phyloP scores from a whole-genome alignment of 2,113 vertebrate genomes.

The Poecile atricapillus region DNA sequence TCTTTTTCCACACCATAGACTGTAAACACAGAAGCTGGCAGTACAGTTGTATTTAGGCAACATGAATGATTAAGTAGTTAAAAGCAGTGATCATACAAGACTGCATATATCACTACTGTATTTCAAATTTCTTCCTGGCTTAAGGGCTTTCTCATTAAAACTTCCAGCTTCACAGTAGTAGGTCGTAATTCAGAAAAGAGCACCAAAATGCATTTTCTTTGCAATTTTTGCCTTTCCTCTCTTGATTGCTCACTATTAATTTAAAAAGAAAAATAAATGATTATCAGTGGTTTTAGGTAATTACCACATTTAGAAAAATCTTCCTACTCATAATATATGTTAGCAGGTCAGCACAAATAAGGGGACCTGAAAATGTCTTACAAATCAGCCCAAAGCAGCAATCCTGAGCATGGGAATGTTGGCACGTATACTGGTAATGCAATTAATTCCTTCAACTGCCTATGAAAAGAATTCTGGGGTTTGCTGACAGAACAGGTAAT shows the following conservation, averaged over 20 bases:
- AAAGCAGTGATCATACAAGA: background rate
- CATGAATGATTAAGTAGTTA: slow-evolving; percentile 45
- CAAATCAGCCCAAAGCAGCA: background rate
- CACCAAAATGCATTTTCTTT: background rate
- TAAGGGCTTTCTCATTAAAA: background rate
- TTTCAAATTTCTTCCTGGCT: background rate
- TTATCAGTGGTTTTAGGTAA: background rate
- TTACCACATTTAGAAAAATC: background rate
- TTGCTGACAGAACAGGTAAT: background rate
- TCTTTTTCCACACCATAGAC: slow-evolving; percentile 44
- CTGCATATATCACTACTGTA: background rate
- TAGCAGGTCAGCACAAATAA: background rate
- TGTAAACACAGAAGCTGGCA: slow-evolving; percentile 53
- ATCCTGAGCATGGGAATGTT: background rate
- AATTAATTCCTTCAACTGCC: background rate
- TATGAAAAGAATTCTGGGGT: background rate
- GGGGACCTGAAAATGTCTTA: background rate
- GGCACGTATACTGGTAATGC: background rate
- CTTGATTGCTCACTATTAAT: background rate
- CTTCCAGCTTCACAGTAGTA: background rate
- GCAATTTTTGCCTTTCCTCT: background rate
- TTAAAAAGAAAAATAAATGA: background rate
- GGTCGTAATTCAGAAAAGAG: background rate
- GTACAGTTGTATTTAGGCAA: slow-evolving; percentile 27
- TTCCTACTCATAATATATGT: background rate